phyloP scores from a whole-genome alignment of 2,797 vertebrate species.

The Coluber constrictor region DNA sequence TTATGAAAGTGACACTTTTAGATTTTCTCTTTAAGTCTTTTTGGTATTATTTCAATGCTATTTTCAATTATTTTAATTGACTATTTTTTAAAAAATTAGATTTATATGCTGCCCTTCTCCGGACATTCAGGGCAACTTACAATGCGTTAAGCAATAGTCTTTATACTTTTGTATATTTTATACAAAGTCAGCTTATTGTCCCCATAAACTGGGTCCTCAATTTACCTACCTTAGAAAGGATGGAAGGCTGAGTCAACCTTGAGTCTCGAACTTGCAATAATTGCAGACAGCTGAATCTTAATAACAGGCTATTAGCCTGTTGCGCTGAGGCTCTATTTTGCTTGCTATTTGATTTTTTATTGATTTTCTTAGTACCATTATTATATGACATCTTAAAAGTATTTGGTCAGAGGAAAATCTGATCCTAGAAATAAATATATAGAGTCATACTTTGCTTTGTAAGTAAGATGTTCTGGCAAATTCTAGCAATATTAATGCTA shows the following conservation, averaged over 20 bases:
- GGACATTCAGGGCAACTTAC: too few species aligned
- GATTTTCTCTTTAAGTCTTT: background rate
- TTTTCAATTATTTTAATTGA: background rate
- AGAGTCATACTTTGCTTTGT: slow-evolving; percentile 32
- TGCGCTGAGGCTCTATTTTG: background rate
- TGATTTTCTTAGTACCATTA: background rate
- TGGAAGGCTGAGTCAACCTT: too few species aligned
- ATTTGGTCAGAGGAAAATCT: background rate
- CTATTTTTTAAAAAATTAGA: background rate
- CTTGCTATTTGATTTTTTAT: background rate
- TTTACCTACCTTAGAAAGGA: too few species aligned
- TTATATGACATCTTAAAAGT: background rate
- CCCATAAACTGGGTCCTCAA: too few species aligned
- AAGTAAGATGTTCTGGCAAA: slow-evolving; percentile 40
- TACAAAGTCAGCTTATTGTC: too few species aligned
- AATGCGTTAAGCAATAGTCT: too few species aligned
- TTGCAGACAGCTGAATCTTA: too few species aligned
- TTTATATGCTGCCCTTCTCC: too few species aligned
- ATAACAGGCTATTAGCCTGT: too few species aligned
- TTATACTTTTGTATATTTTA: too few species aligned
- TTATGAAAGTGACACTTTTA: background rate
- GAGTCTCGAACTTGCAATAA: too few species aligned
- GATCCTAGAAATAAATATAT: background rate
- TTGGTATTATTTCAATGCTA: background rate
- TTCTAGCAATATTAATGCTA: slow-evolving; percentile 24